Evolutionary conservation across 2,113 vertebrate species (phyloP), one percentile per base, ranked within the genome.

Genomic region (Spermophilus dauricus): DNA sequence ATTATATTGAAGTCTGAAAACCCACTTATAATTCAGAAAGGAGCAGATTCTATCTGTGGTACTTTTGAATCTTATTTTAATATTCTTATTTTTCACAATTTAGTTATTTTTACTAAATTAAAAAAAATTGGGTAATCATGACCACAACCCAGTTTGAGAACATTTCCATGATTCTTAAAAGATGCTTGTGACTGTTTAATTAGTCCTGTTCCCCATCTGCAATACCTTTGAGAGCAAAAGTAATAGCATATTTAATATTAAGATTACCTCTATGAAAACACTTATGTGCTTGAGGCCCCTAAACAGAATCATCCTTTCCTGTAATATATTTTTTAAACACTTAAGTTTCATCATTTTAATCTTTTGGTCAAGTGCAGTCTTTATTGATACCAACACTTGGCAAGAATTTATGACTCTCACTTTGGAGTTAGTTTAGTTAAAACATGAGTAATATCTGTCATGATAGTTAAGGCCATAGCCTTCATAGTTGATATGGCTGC

Each of bases 1-100:
- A 76, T 56, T 67, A 85, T 24, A 63, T 37, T 85, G 32, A 92
- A 88, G n/a, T 45, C 91, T 91, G n/a, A 82, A 95, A 95, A 91
- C 39, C 17, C 30, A 34, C 30, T 86, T 14, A 77, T 87, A 72
- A 53, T 87, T 37, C n/a, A 88, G 32, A 84, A 94, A 92, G 45
- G 8, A 94, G 13, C 34, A 51, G 17, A 73, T 70, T 91, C 24
- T 84, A 28, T 70, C 42, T 92, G 30, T 51, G 20, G 34, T 53
- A 17, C 11, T 73, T 86, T 88, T 14, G n/a, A 32, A 76, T 72
- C 91, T 82, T 28, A 63, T 81, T 91, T 32, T 24, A 88, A n/a
- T 45, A 16, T 48, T 85, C 56, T 94, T 77, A 34, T 42, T 88
- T 86, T 94, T 93, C 13, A 39, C 37, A 89, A 67, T 72, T 84